Conservation (phyloP, 2,888 invertebrate genomes). For the Emmelina monodactyla region DNA sequence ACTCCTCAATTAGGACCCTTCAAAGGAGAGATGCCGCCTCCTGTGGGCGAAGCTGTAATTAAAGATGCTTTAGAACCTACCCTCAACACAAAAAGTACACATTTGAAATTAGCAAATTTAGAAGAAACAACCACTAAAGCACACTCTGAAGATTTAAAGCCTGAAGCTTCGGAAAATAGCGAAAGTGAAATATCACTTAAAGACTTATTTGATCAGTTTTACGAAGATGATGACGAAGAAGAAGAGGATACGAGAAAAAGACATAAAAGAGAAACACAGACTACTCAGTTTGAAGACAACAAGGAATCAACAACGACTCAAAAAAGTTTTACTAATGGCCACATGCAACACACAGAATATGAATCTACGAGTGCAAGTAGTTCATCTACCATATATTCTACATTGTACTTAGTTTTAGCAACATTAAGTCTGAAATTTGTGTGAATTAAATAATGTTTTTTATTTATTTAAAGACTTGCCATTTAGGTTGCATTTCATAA, state of each 20-base stretch:
- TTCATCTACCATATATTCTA: conserved; percentile 19
- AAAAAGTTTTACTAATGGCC: neutral
- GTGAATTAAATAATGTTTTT: conserved; percentile 28
- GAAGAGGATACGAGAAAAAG: conserved; percentile 18
- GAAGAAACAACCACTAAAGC: conserved; percentile 9
- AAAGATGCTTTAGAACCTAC: neutral
- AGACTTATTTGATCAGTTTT: conserved; percentile 17
- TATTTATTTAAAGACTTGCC: no score
- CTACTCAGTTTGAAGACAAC: conserved; percentile 29
- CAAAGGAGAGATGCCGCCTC: conserved; percentile 73
- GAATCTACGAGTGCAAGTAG: conserved; percentile 14
- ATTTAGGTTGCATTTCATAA: no score
- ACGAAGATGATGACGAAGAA: conserved; percentile 20
- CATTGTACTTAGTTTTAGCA: conserved; percentile 27
- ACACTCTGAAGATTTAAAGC: conserved; percentile 21
- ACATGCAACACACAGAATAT: neutral
- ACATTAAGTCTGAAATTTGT: conserved; percentile 27
- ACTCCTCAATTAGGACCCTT: conserved; percentile 80
- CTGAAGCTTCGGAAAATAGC: neutral
- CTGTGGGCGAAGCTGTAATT: conserved; percentile 23
- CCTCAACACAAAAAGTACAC: neutral
- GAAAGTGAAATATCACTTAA: no score
- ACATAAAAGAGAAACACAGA: conserved; percentile 34
- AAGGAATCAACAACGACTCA: conserved; percentile 6
- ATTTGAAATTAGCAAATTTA: neutral